Conservation (phyloP, 1,140 invertebrate genomes). For the Drosophila eugracilis region DNA sequence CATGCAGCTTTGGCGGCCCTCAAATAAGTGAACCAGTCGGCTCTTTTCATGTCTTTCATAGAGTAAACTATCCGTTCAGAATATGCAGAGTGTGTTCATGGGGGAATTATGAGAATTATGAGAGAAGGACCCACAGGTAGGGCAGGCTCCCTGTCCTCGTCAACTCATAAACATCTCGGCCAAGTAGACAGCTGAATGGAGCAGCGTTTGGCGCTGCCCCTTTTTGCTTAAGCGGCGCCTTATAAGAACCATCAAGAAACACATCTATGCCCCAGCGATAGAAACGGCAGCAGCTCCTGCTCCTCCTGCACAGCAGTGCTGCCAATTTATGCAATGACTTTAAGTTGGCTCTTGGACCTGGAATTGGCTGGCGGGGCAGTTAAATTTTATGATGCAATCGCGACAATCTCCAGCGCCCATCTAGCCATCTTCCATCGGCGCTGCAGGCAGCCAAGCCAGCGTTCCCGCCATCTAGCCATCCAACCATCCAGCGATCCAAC, state of each 20-base stretch:
- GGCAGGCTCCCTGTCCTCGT: slow-evolving; percentile 61
- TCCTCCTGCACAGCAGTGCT: slow-evolving; percentile 22
- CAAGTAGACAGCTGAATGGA: slow-evolving; percentile 72
- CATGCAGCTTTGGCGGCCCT: slow-evolving; percentile 76
- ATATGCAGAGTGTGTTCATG: slow-evolving; percentile 45
- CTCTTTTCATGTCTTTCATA: slow-evolving; percentile 44
- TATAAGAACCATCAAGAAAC: slow-evolving; percentile 57
- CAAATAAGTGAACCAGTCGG: slow-evolving; percentile 65
- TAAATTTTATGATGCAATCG: slow-evolving; percentile 81
- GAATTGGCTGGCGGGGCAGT: slow-evolving; percentile 56
- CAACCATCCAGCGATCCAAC: slow-evolving; percentile 12
- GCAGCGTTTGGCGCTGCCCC: slow-evolving; percentile 40
- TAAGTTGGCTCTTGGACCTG: slow-evolving; percentile 36
- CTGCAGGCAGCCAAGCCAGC: slow-evolving; percentile 42
- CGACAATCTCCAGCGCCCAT: slow-evolving; percentile 65
- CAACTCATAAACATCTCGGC: slow-evolving; percentile 78
- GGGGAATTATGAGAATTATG: slow-evolving; percentile 62
- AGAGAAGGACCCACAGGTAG: slow-evolving; percentile 63
- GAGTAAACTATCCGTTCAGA: slow-evolving; percentile 26
- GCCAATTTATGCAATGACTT: slow-evolving; percentile 77
- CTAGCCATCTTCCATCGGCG: slow-evolving; percentile 63
- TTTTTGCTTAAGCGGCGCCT: slow-evolving; percentile 67
- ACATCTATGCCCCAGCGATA: slow-evolving; percentile 25
- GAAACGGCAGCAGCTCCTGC: slow-evolving; percentile 28
- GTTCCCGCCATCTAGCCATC: not conserved